Conservation (phyloP, 2,113 vertebrate genomes). For the Sturnira hondurensis region DNA sequence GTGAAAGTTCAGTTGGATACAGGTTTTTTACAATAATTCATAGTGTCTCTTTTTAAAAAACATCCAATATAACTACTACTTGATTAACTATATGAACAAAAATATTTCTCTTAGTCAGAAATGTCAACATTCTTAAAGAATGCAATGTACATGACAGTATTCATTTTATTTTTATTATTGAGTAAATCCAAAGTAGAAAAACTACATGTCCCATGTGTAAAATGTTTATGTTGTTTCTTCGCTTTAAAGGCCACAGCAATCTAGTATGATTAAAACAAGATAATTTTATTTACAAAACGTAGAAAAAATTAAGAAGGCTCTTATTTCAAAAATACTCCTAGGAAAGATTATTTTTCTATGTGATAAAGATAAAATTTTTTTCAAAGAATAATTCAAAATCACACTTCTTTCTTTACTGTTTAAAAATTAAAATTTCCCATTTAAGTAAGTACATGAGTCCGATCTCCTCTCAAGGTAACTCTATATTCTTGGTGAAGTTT, state of each 20-base stretch:
- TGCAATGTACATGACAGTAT: neutral
- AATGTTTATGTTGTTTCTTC: neutral
- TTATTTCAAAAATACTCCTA: neutral
- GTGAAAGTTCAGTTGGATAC: neutral
- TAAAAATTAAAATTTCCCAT: neutral
- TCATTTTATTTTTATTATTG: neutral
- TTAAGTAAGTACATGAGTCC: neutral
- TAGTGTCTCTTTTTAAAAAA: neutral
- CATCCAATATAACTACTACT: neutral
- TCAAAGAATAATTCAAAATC: neutral
- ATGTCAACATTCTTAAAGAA: neutral
- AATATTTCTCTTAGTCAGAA: neutral
- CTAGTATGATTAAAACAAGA: neutral
- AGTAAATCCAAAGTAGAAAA: constrained; percentile 3
- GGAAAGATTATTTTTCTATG: neutral
- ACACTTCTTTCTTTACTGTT: neutral
- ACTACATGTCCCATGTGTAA: neutral
- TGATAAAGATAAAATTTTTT: constrained; percentile 8
- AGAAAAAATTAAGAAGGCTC: neutral
- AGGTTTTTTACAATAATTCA: neutral
- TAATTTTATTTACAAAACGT: neutral
- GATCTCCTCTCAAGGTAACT: neutral
- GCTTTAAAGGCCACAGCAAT: neutral
- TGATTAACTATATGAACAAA: neutral
- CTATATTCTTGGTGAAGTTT: neutral